phyloP scores from a whole-genome alignment of 2,113 vertebrate species.

The Dicentrarchus labrax region DNA sequence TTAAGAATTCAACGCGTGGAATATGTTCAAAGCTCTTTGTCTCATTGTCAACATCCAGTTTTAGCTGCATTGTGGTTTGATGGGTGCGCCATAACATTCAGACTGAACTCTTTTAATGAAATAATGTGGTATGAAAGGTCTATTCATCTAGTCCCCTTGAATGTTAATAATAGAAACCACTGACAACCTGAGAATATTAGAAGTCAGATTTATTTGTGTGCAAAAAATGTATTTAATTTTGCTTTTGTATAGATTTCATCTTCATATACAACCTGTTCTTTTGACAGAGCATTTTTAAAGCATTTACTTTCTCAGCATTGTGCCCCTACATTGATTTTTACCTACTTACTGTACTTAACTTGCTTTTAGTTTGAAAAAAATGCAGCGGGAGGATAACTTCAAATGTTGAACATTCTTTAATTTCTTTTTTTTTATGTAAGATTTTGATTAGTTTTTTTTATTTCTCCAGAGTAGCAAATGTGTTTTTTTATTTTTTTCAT shows the following conservation, averaged over 20 bases:
- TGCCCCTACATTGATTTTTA: too few species aligned
- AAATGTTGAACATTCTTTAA: not conserved
- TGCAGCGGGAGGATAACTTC: not conserved
- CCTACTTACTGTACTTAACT: too few species aligned
- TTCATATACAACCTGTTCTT: not conserved
- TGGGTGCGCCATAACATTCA: not conserved
- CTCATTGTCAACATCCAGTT: not conserved
- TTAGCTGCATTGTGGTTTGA: not conserved
- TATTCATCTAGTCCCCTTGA: not conserved
- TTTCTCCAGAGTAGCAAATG: not conserved
- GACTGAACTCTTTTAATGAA: not conserved
- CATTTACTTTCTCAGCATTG: too few species aligned
- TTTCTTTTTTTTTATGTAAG: too few species aligned
- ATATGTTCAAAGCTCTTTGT: not conserved
- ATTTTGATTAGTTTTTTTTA: not conserved
- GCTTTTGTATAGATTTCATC: not conserved
- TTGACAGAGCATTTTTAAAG: not conserved
- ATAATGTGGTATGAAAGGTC: not conserved
- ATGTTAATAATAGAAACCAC: not conserved
- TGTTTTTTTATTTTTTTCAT: not conserved
- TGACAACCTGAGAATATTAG: constrained; percentile 31
- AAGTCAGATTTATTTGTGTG: not conserved
- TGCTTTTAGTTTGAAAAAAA: too few species aligned
- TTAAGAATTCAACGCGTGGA: not conserved
- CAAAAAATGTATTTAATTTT: not conserved